Base-by-base conservation (phyloP, 1,140 invertebrate species). In the Ceratina japonica region DNA sequence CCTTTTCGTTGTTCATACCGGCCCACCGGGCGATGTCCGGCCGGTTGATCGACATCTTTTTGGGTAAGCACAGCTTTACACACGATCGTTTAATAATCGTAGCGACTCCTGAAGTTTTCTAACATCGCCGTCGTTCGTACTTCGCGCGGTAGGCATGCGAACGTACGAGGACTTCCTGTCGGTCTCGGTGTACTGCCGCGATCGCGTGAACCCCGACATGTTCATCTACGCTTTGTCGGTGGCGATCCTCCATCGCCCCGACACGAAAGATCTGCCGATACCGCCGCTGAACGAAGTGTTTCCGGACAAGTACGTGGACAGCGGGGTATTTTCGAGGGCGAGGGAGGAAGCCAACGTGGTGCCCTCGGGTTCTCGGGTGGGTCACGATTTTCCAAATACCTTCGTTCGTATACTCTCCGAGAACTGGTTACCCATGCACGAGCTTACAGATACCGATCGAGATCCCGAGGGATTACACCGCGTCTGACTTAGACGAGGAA, bases 221-320 rank as follows among this genome's bases (percentile, higher is more conserved):
- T 97, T 96, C 92, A 95, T 96, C 89, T 97, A 97, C 87, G 95
- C 95, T 10, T 91, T 95, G 2, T 96, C 96, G 0, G 96, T 97
- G 24, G 96, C 96, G 0, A 92, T 97, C 37, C 86, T 97, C 59
- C 95, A 97, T 93, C 95, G 96, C 31, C 92, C 93, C 0, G 96
- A 97, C 84, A 97, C 96, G 0, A 95, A 95, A 87, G 93, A 95
- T 71, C 74, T 97, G 3, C 93, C 94, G 66, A 87, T 97, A 69
- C 96, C 96, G 1, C 94, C 94, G 0, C 94, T 97, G 59, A 93
- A 94, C 54, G 94, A 96, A 86, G 93, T 94, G 18, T 97, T 97
- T 87, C 96, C 96, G 3, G 96, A 96, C 73, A 96, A 96, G 86
- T 97, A 95, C 89, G 92, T 97, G 82, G 96, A 96, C 85, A 94